A percentile compares a stretch with the other conserved stretches of the same genome.
Evolutionary conservation across 2,113 vertebrate genomes (phyloP).

Genomic region (Gymnogyps californianus): DNA sequence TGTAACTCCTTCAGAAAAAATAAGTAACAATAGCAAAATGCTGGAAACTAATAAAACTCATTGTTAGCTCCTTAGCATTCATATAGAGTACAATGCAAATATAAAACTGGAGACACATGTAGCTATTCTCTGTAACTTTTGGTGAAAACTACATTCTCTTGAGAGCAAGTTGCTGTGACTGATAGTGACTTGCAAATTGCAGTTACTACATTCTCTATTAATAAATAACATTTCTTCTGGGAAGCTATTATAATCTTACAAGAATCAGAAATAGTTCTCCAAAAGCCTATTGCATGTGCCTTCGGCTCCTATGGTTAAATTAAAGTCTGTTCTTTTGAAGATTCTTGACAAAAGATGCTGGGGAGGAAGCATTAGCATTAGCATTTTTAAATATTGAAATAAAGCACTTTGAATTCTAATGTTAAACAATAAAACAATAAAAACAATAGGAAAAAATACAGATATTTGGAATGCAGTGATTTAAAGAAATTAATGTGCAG

Average conservation of each 20-base stretch:
- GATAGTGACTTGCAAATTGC: background rate
- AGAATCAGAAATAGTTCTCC: background rate
- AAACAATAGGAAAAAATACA: background rate
- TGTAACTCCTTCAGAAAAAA: background rate
- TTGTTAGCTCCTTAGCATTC: background rate
- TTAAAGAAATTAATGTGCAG: background rate
- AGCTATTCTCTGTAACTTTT: background rate
- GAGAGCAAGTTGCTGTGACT: background rate
- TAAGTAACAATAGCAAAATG: background rate
- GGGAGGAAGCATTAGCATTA: background rate
- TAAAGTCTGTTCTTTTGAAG: background rate
- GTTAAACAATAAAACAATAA: background rate
- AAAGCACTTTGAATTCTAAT: background rate
- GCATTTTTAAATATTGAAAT: background rate
- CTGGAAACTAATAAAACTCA: background rate
- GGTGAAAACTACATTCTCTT: background rate
- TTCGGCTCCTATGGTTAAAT: background rate
- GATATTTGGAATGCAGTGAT: background rate
- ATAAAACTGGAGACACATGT: background rate
- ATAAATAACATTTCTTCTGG: background rate
- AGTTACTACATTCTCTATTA: background rate
- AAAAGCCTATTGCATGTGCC: background rate
- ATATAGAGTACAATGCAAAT: background rate
- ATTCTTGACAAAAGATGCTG: background rate
- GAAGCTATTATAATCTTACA: background rate